phyloP scores from a whole-genome alignment of 2,888 invertebrate species.

The Amblyjoppa fuscipennis region DNA sequence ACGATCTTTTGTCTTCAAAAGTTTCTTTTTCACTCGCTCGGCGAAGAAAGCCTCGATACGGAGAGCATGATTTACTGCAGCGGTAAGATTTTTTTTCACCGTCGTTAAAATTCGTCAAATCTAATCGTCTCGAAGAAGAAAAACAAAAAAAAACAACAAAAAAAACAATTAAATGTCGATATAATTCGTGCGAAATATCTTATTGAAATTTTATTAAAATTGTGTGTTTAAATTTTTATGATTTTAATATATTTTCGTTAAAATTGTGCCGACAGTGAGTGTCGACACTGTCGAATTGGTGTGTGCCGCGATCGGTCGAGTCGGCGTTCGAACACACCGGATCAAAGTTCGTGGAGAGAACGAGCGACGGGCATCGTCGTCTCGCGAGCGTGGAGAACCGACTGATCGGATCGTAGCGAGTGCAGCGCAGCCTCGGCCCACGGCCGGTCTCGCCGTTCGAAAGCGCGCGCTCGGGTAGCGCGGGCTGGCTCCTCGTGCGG shows the following conservation, averaged over 20 bases:
- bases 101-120: background rate
- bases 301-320: conserved; percentile 59
- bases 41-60: background rate
- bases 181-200: background rate
- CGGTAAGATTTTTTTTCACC: background rate
- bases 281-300: background rate
- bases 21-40: background rate
- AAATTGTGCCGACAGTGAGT: background rate
- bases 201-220: background rate
- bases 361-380: conserved; percentile 75
- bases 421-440: conserved; percentile 63
- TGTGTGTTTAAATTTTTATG: background rate
- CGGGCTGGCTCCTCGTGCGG: conserved; percentile 66
- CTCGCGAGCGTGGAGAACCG: conserved; percentile 82
- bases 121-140: background rate
- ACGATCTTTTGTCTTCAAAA: background rate
- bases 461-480: conserved; percentile 78
- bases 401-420: conserved; percentile 75
- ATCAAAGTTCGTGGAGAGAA: conserved; percentile 74
- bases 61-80: background rate
- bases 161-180: background rate
- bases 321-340: conserved; percentile 57
- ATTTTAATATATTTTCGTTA: background rate
- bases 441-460: conserved; percentile 78
- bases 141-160: too few species aligned